Evolutionary conservation across 2,888 invertebrate species (phyloP).

Genomic region (Megastigmus dorsalis): DNA sequence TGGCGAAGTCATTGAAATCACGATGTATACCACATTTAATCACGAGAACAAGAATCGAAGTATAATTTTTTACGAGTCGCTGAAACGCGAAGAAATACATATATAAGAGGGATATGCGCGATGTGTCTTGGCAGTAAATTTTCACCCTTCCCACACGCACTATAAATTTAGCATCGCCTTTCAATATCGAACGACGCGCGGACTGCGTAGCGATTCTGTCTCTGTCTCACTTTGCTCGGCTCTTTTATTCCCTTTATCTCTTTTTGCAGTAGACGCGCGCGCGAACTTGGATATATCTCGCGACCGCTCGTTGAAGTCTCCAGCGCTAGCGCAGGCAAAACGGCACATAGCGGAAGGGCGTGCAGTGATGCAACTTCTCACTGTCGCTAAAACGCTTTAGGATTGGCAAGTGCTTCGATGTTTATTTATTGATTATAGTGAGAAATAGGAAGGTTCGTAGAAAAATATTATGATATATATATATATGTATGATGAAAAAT

Average conservation of each 20-base stretch:
- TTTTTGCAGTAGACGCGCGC: background rate
- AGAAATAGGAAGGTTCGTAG: too few species aligned
- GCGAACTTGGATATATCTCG: constrained; percentile 1
- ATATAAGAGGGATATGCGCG: background rate
- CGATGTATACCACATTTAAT: constrained; percentile 34
- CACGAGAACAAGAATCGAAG: background rate
- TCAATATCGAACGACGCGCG: constrained; percentile 59
- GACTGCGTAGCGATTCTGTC: too few species aligned
- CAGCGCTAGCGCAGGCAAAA: background rate
- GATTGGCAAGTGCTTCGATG: too few species aligned
- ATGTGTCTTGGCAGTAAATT: constrained; percentile 63
- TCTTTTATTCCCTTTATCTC: background rate
- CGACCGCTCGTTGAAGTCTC: constrained; percentile 44
- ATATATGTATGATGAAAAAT: too few species aligned
- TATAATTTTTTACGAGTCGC: too few species aligned
- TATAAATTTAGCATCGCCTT: constrained; percentile 68
- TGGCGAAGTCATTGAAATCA: too few species aligned
- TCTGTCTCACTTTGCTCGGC: constrained; percentile 39
- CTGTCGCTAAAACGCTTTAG: too few species aligned
- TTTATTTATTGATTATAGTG: too few species aligned
- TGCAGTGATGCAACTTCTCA: too few species aligned
- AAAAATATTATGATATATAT: too few species aligned
- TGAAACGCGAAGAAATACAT: constrained; percentile 40
- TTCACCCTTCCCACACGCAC: constrained; percentile 65
- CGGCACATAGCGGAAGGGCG: background rate